A percentile compares a stretch with the other conserved stretches of the same genome.
phyloP scores from a whole-genome alignment of 2,113 vertebrate species.

The Bambusicola thoracicus region DNA sequence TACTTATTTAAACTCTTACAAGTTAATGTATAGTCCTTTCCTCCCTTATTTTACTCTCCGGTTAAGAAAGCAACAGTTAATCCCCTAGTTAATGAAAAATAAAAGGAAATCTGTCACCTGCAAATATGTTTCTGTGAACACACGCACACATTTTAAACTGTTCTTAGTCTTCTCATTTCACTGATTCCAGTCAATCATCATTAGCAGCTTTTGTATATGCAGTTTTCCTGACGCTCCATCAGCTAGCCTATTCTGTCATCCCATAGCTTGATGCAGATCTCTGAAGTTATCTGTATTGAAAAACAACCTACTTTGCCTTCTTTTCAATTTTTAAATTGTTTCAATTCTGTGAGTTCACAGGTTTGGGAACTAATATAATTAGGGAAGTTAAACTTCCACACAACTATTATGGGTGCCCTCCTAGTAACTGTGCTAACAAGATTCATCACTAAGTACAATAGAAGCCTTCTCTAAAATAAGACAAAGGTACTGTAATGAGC shows the following conservation, averaged over 20 bases:
- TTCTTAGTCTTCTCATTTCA: neutral
- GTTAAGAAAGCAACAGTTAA: neutral
- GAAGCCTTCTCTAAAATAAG: slow-evolving; percentile 48
- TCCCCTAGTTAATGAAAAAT: neutral
- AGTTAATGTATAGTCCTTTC: neutral
- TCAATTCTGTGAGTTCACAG: neutral
- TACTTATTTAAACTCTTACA: neutral
- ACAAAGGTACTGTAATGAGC: slow-evolving; percentile 53
- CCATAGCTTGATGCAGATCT: neutral
- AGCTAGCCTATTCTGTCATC: neutral
- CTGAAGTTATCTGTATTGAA: neutral
- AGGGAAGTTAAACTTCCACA: slow-evolving; percentile 9
- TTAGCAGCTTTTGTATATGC: neutral
- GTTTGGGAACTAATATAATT: slow-evolving; percentile 28
- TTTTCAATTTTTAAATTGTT: neutral
- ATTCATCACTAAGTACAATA: slow-evolving; percentile 43
- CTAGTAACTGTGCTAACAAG: slow-evolving; percentile 18
- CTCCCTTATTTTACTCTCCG: neutral
- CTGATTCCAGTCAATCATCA: neutral
- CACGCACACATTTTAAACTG: neutral
- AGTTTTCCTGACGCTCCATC: neutral
- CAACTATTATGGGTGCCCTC: neutral
- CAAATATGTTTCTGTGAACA: neutral
- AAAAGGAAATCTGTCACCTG: neutral
- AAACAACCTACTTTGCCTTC: neutral